Conservation (phyloP, 2,888 invertebrate genomes). For the Erannis defoliaria region DNA sequence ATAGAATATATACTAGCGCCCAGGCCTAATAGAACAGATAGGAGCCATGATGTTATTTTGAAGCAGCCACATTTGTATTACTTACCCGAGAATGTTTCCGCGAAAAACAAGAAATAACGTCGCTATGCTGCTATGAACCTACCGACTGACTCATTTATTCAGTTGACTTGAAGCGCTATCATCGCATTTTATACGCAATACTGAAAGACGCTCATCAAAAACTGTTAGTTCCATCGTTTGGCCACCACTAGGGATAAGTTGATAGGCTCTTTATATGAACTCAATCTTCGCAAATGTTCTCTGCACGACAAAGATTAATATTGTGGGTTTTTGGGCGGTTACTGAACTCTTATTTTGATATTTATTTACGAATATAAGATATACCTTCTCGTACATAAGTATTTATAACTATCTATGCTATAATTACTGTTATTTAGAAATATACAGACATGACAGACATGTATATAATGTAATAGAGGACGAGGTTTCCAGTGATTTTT, state of each 20-base stretch:
- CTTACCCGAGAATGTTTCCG: constrained; percentile 14
- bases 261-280: neutral
- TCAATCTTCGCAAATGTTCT: constrained; percentile 1
- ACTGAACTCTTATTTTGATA: constrained; percentile 12
- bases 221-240: neutral
- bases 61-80: constrained; percentile 27
- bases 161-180: neutral
- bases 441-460: too few species aligned
- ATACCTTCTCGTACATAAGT: neutral
- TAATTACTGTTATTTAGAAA: too few species aligned
- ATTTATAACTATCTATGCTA: too few species aligned
- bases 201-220: neutral
- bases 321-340: constrained; percentile 3
- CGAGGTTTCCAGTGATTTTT: too few species aligned
- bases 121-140: neutral
- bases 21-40: constrained; percentile 28
- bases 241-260: neutral
- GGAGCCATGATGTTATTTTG: constrained; percentile 29
- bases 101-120: constrained; percentile 9
- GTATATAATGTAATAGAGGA: too few species aligned
- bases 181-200: neutral
- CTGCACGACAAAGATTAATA: constrained; percentile 6
- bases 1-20: neutral
- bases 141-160: neutral
- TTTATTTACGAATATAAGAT: neutral